Evolutionary conservation across 2,888 invertebrate genomes (phyloP).

Genomic region (Tetragonisca angustula): DNA sequence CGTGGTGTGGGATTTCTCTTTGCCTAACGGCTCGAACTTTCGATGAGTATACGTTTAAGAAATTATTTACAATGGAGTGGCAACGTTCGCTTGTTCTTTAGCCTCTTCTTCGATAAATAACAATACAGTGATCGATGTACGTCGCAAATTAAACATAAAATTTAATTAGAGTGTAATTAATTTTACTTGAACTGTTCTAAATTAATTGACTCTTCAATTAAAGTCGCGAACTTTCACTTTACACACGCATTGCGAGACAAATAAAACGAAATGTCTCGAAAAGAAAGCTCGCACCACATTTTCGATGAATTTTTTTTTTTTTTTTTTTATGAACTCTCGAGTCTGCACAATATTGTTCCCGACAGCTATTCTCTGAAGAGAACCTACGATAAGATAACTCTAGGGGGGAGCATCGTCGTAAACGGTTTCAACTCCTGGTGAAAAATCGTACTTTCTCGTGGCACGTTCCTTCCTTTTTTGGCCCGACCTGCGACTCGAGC

Average conservation of each 20-base stretch:
- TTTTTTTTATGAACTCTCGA: no score
- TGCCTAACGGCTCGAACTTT: neutral
- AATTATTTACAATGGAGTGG: neutral
- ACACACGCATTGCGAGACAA: no score
- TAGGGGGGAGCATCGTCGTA: neutral
- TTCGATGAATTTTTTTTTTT: neutral
- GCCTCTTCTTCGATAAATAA: no score
- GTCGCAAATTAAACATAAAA: no score
- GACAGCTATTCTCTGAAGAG: neutral
- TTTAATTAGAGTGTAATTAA: no score
- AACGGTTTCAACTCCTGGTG: slow-evolving; percentile 41
- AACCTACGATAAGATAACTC: neutral
- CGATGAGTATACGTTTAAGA: neutral
- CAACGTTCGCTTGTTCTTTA: neutral
- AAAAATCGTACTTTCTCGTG: slow-evolving; percentile 65
- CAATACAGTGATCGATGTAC: no score
- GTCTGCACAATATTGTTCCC: neutral
- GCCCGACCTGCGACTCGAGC: slow-evolving; percentile 68
- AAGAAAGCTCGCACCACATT: neutral
- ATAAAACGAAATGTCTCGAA: neutral
- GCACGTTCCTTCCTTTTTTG: slow-evolving; percentile 69
- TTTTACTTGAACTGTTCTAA: no score
- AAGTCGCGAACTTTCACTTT: neutral
- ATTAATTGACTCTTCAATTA: no score
- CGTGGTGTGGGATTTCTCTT: neutral